A percentile compares a stretch with the other conserved stretches of the same genome.
These are phyloP conservation scores for Cynocephalus volans DNA, from an alignment of 2,113 vertebrate genomes.

Conservation along the genomic window DNA sequence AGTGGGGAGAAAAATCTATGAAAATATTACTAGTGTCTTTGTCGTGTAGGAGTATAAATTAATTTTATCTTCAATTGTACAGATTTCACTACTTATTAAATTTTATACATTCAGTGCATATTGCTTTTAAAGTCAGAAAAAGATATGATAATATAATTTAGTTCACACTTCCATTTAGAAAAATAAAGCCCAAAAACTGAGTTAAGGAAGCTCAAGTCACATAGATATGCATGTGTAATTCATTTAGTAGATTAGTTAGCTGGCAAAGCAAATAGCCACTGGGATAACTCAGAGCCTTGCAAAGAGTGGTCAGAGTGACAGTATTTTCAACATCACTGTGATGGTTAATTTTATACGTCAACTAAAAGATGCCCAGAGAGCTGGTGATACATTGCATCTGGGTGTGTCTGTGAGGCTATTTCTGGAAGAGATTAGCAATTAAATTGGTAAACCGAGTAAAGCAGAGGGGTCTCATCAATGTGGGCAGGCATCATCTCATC, in stretches of 20 bases:
- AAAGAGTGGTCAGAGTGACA: slow-evolving; percentile 2
- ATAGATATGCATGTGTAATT: not conserved
- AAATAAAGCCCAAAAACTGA: slow-evolving; percentile 31
- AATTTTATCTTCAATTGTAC: slow-evolving; percentile 2
- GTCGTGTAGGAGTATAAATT: not conserved
- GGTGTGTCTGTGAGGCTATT: not conserved
- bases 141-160: slow-evolving; percentile 3
- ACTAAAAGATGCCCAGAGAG: not conserved
- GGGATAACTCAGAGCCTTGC: slow-evolving; percentile 21
- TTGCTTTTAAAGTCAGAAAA: not conserved
- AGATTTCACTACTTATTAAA: not conserved
- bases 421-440: slow-evolving; percentile 28
- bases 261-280: slow-evolving; percentile 35
- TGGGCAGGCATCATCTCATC: not conserved
- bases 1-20: not conserved
- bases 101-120: not conserved
- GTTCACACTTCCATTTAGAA: slow-evolving; percentile 9
- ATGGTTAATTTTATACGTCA: slow-evolving; percentile 27
- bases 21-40: not conserved
- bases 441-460: not conserved
- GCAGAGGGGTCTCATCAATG: not conserved
- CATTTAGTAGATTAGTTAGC: slow-evolving; percentile 58
- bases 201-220: not conserved
- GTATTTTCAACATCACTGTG: slow-evolving; percentile 43
- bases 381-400: not conserved